A percentile compares a stretch with the other conserved stretches of the same genome.
Evolutionary conservation across 2,888 invertebrate genomes (phyloP).

Genomic region (Eupithecia vulgata): DNA sequence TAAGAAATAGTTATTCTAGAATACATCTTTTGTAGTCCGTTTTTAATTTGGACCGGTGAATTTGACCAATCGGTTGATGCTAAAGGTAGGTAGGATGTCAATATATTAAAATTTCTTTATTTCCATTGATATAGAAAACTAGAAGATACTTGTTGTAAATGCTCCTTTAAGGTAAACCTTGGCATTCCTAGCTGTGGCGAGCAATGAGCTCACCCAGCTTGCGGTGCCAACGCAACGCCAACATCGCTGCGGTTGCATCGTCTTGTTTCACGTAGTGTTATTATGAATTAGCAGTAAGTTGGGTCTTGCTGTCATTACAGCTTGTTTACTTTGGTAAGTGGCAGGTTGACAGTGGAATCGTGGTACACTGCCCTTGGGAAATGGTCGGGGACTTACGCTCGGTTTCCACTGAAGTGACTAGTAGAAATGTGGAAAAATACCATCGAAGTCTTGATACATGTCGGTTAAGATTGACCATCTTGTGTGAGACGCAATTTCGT

Average conservation of each 20-base stretch:
- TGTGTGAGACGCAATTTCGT: background rate
- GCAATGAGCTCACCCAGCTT: conserved; percentile 12
- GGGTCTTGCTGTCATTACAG: background rate
- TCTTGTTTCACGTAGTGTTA: conserved; percentile 19
- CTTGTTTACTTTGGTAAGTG: background rate
- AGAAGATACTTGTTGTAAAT: too few relatives aligned
- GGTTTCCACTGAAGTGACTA: background rate
- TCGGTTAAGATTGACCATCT: background rate
- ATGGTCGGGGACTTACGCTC: background rate
- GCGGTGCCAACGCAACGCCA: conserved; percentile 15
- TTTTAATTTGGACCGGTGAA: too few relatives aligned
- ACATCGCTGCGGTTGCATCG: conserved; percentile 18
- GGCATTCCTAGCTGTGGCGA: conserved; percentile 11
- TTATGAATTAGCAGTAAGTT: conserved; percentile 10
- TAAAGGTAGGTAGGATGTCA: too few relatives aligned
- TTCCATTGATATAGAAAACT: too few relatives aligned
- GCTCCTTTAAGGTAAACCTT: conserved; percentile 12
- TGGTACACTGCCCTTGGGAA: background rate
- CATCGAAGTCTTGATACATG: background rate
- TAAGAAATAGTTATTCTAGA: too few relatives aligned
- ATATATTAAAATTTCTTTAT: too few relatives aligned
- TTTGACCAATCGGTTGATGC: too few relatives aligned
- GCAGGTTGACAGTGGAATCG: conserved; percentile 1
- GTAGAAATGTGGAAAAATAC: background rate
- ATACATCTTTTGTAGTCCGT: too few relatives aligned